phyloP scores from a whole-genome alignment of 2,797 vertebrate genomes.

The Paratrypauchen microcephalus region DNA sequence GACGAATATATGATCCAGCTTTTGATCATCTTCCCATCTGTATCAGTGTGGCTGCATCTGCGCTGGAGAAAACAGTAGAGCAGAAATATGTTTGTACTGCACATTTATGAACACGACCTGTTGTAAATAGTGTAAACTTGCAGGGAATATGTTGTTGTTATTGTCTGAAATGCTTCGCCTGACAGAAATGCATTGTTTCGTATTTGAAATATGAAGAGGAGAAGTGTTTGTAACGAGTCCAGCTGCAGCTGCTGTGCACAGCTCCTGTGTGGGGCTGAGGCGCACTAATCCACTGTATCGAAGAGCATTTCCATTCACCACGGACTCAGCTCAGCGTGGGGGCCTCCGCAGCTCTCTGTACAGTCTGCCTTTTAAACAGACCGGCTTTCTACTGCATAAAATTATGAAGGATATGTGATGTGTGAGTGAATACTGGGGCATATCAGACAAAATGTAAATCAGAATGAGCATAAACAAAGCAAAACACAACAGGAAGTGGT shows the following conservation, averaged over 20 bases:
- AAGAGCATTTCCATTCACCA: slow-evolving; percentile 4
- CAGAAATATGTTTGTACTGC: background rate
- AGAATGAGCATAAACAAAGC: background rate
- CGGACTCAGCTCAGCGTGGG: background rate
- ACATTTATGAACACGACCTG: no score
- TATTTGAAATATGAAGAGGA: background rate
- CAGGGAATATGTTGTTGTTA: no score
- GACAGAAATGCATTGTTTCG: no score
- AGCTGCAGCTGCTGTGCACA: background rate
- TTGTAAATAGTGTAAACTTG: no score
- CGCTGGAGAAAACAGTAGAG: background rate
- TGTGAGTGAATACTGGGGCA: background rate
- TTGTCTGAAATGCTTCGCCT: no score
- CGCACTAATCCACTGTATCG: background rate
- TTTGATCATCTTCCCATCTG: no score
- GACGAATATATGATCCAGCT: no score
- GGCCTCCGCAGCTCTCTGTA: background rate
- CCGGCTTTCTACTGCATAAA: background rate
- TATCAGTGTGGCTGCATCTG: no score
- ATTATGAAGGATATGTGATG: background rate
- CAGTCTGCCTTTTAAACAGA: background rate
- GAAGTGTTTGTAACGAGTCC: background rate
- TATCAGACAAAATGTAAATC: background rate
- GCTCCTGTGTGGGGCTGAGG: background rate
- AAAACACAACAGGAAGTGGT: background rate